A percentile compares a stretch with the other conserved stretches of the same genome.
phyloP scores from a whole-genome alignment of 2,113 vertebrate species.

The Tamias sibiricus region DNA sequence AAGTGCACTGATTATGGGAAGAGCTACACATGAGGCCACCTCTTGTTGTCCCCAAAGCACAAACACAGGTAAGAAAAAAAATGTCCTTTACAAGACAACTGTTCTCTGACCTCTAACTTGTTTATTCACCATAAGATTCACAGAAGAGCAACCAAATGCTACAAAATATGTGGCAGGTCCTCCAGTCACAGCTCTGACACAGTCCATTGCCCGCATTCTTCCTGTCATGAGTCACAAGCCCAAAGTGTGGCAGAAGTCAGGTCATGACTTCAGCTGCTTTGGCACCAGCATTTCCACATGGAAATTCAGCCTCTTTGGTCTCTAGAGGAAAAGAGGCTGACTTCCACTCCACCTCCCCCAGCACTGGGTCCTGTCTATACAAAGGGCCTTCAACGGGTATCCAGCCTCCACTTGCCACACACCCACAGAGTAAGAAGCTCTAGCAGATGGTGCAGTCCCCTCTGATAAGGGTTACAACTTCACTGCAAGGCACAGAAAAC shows the following conservation, averaged over 20 bases:
- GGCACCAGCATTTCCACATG: not conserved
- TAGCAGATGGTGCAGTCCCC: not conserved
- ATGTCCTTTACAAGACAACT: not conserved
- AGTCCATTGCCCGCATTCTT: not conserved
- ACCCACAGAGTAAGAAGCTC: not conserved
- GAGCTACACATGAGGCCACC: not conserved
- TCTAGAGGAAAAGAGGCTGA: not conserved
- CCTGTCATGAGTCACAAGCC: not conserved
- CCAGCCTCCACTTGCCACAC: not conserved
- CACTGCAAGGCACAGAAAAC: not conserved
- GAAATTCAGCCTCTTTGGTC: not conserved
- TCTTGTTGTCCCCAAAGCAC: not conserved
- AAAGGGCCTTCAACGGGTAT: not conserved
- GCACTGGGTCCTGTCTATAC: not conserved
- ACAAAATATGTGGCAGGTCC: not conserved
- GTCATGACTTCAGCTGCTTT: not conserved
- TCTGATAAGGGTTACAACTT: not conserved
- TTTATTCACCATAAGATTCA: not conserved
- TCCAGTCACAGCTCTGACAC: not conserved
- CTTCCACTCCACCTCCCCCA: not conserved
- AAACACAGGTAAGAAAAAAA: not conserved
- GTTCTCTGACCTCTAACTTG: constrained; percentile 3
- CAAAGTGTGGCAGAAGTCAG: not conserved
- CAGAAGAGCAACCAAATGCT: not conserved
- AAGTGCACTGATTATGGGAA: not conserved